phyloP scores from a whole-genome alignment of 2,797 vertebrate species.

The Perodicticus potto region DNA sequence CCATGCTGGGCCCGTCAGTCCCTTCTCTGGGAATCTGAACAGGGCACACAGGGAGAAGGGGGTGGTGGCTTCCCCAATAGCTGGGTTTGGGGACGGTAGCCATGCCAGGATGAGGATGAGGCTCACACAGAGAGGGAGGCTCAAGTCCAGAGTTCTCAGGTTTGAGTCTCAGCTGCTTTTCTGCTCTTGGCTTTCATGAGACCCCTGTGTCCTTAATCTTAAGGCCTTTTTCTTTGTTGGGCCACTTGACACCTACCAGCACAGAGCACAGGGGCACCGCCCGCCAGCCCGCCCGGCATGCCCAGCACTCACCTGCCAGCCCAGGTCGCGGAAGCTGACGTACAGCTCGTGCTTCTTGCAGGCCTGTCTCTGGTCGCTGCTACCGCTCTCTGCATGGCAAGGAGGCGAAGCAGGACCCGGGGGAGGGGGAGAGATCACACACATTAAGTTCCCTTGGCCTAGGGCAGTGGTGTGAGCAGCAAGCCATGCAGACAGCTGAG shows the following conservation, averaged over 20 bases:
- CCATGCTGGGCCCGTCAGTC: neutral
- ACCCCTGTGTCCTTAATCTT: rapidly evolving
- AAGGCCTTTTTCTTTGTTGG: neutral
- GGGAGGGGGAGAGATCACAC: neutral
- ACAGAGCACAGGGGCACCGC: conserved; percentile 83
- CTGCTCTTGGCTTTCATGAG: neutral
- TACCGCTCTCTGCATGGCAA: conserved; percentile 94
- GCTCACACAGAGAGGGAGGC: rapidly evolving
- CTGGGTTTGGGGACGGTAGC: neutral
- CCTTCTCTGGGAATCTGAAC: neutral
- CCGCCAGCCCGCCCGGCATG: conserved; percentile 92
- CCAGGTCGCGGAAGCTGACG: conserved; percentile 98
- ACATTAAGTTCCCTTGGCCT: rapidly evolving
- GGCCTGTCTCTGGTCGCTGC: conserved; percentile 97
- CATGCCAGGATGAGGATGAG: rapidly evolving
- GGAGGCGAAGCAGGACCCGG: rapidly evolving
- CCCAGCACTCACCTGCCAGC: conserved; percentile 94
- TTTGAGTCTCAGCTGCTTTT: no score
- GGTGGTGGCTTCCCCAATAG: neutral
- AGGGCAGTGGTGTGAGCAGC: neutral
- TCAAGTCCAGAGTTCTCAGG: neutral
- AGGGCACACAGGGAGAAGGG: neutral
- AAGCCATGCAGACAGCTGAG: rapidly evolving
- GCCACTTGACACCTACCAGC: rapidly evolving
- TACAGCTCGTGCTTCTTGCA: conserved; percentile 99